Base-by-base conservation (phyloP, 2,888 invertebrate species). In the Pristionchus exspectatus region DNA sequence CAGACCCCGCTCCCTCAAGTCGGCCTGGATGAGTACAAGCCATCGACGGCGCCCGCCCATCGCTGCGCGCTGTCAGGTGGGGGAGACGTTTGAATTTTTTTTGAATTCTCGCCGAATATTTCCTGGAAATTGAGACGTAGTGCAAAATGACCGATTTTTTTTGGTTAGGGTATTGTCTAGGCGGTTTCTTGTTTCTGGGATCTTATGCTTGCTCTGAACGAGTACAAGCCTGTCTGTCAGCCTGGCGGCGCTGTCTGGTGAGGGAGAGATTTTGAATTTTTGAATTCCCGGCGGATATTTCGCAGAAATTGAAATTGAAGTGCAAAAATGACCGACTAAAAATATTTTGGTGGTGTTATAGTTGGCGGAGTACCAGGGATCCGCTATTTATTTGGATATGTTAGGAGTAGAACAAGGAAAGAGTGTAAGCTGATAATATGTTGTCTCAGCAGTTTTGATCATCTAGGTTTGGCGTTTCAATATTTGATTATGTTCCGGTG, bases 1-100 rank as follows among this genome's bases (percentile, higher is more conserved):
- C 12, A 44, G 16, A 83, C 83, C 12, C 81, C 89, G 0, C 27
- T 89, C 7, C 89, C 89, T 16, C 33, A 77, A 24, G 27, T 83
- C 33, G 59, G 81, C 24, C 9, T 44, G 7, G 89, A 89, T 24
- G 89, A 89, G 21, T 89, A 81, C 89, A 88, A 72, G 56, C 56
- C 87, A 18, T 12, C 24, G 16, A 54, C 30, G 12, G 38, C 87
- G n/a, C 84, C 59, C 59, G 30, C 33, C 30, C 84, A 85, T 38
- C 84, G 84, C 12, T 85, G 84, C 84, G 84, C 84, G 14, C 84
- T 85, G 2, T 85, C 84, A 0, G 81, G 72, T 72, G 33, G 16
- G 72, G 72, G 30, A 21, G 56, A 56, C 21, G 0, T 56, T 56
- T 33, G 81, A 81, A 50, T 56, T 27, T 77, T 27, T 27, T 77